A percentile compares a stretch with the other conserved stretches of the same genome.
These are phyloP conservation scores for Balaenoptera acutorostrata DNA, from an alignment of 2,113 vertebrate genomes.

Conservation along the genomic window DNA sequence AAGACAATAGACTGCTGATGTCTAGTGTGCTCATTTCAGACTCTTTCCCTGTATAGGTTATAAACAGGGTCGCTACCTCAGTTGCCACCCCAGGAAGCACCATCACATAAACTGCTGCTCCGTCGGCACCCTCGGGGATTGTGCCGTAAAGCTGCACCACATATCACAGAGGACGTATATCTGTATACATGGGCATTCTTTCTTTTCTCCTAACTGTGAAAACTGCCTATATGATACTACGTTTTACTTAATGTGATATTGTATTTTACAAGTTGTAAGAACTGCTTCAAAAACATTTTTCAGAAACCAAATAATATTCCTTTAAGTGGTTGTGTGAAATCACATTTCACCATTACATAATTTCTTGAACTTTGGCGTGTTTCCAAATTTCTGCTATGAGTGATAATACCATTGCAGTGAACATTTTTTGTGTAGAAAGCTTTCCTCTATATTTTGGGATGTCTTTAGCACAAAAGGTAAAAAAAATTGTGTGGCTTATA, in stretches of 20 bases:
- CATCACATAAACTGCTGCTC: background rate
- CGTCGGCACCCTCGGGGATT: too few relatives aligned
- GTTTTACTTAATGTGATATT: background rate
- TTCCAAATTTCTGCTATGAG: background rate
- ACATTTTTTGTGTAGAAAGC: background rate
- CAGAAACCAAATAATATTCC: background rate
- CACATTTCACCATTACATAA: background rate
- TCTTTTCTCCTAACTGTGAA: background rate
- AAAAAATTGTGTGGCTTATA: background rate
- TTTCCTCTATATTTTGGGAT: background rate
- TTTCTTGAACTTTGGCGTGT: background rate
- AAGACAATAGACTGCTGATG: background rate
- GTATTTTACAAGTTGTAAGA: background rate
- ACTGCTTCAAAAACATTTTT: background rate
- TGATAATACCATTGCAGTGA: background rate
- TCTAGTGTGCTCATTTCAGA: background rate
- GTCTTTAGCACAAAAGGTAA: background rate
- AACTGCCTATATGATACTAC: background rate
- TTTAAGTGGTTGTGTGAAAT: background rate
- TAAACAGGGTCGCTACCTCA: background rate
- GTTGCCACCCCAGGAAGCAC: background rate
- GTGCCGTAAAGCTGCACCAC: too few relatives aligned
- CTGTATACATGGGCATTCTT: background rate
- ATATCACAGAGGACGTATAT: background rate
- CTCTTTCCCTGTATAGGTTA: background rate